Evolutionary conservation across 2,888 invertebrate species (phyloP).

Genomic region (Caenorhabditis panamensis): DNA sequence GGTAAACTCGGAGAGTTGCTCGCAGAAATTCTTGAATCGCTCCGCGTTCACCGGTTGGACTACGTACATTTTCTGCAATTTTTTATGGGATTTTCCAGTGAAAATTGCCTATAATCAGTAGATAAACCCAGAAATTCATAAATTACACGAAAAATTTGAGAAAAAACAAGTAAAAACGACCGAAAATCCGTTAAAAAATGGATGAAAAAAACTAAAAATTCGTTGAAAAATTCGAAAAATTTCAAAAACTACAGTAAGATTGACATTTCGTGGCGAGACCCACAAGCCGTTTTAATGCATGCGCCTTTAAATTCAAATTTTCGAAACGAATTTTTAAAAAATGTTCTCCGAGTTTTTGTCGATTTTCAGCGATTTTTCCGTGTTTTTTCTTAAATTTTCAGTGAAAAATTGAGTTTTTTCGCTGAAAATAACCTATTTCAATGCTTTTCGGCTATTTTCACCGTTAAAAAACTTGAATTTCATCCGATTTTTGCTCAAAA

Average conservation of each 20-base stretch:
- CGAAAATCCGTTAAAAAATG: neutral
- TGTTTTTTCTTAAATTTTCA: constrained; percentile 2
- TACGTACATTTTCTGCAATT: constrained; percentile 7
- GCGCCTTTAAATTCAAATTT: constrained; percentile 9
- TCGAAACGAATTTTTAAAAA: neutral
- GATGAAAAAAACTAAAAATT: neutral
- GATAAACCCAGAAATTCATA: too few species aligned
- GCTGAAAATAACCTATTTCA: neutral
- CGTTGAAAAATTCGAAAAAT: neutral
- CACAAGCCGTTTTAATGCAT: neutral
- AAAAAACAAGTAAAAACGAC: neutral
- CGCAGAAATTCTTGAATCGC: constrained; percentile 27
- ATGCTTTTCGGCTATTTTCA: neutral
- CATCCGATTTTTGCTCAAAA: neutral
- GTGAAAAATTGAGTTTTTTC: neutral
- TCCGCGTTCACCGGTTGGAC: constrained; percentile 18
- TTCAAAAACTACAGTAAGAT: neutral
- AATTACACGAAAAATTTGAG: neutral
- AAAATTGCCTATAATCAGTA: neutral
- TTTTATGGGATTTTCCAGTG: neutral
- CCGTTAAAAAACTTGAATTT: neutral
- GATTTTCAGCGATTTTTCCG: neutral
- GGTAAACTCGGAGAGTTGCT: constrained; percentile 43
- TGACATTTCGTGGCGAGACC: constrained; percentile 12
- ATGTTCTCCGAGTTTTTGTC: neutral